Conservation (phyloP, 2,113 vertebrate species). For the Glareola pratincola region DNA sequence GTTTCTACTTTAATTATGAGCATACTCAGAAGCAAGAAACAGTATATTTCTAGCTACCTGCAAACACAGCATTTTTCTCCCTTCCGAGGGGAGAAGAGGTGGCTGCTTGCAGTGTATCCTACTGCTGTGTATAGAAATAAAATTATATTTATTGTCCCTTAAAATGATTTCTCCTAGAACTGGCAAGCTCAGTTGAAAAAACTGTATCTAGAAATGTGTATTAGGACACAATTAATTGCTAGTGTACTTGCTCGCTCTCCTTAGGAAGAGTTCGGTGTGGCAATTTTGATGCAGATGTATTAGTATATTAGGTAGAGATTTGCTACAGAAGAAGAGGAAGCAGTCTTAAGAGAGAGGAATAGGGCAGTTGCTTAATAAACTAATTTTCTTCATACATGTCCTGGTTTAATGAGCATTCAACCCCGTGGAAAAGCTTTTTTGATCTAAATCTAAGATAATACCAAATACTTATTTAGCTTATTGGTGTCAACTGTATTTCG, state of each 20-base stretch:
- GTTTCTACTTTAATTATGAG: slow-evolving; percentile 1
- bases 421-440: background rate
- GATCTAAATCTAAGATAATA: background rate
- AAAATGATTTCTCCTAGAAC: slow-evolving; percentile 25
- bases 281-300: background rate
- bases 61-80: slow-evolving; percentile 15
- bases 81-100: background rate
- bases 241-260: background rate
- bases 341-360: background rate
- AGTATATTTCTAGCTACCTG: background rate
- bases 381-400: background rate
- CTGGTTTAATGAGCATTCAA: background rate
- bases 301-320: background rate
- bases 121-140: slow-evolving; percentile 24
- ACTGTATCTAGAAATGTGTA: background rate
- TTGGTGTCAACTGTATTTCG: background rate
- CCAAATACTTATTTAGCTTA: background rate
- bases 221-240: slow-evolving; percentile 25
- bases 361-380: background rate
- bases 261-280: background rate
- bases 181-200: slow-evolving; percentile 36
- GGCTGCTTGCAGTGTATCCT: background rate
- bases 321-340: background rate
- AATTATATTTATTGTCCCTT: slow-evolving; percentile 37
- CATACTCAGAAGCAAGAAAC: slow-evolving; percentile 19